Evolutionary conservation across 2,888 invertebrate species (phyloP).

Genomic region (Drosophila anceps): DNA sequence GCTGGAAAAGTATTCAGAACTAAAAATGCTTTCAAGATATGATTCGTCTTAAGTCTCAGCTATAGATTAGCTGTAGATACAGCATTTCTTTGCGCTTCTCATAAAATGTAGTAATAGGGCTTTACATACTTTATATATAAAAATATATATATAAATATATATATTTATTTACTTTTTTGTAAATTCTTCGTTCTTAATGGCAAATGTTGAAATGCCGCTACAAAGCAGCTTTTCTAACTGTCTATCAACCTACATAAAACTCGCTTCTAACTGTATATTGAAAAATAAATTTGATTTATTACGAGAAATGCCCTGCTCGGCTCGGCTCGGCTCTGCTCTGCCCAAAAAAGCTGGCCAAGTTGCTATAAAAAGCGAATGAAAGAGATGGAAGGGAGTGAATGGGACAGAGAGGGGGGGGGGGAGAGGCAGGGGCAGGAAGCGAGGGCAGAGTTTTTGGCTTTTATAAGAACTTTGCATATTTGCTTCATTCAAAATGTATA

Average conservation of each 20-base stretch:
- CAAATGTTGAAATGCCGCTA: conserved; percentile 21
- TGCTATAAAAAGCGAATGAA: neutral
- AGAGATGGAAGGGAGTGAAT: neutral
- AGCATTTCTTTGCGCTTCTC: conserved; percentile 13
- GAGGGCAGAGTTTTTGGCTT: conserved; percentile 40
- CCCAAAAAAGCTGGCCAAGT: conserved; percentile 36
- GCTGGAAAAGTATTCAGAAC: neutral
- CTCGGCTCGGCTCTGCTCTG: conserved; percentile 15
- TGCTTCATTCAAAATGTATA: conserved; percentile 73
- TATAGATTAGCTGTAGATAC: no score
- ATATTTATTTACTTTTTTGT: neutral
- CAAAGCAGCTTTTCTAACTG: conserved; percentile 26
- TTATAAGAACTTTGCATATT: conserved; percentile 74
- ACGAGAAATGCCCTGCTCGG: conserved; percentile 28
- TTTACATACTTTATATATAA: neutral
- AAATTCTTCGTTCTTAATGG: conserved; percentile 7
- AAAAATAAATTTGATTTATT: conserved; percentile 70
- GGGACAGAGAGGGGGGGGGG: no score
- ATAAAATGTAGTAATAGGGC: conserved; percentile 1
- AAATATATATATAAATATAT: neutral
- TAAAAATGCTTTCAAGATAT: neutral
- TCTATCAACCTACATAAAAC: conserved; percentile 34
- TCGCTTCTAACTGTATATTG: conserved; percentile 56
- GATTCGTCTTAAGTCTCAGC: neutral
- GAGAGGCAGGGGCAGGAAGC: neutral